Evolutionary conservation across 2,113 vertebrate species (phyloP), one percentile per base, ranked within the genome.

Genomic region (Perccottus glenii): DNA sequence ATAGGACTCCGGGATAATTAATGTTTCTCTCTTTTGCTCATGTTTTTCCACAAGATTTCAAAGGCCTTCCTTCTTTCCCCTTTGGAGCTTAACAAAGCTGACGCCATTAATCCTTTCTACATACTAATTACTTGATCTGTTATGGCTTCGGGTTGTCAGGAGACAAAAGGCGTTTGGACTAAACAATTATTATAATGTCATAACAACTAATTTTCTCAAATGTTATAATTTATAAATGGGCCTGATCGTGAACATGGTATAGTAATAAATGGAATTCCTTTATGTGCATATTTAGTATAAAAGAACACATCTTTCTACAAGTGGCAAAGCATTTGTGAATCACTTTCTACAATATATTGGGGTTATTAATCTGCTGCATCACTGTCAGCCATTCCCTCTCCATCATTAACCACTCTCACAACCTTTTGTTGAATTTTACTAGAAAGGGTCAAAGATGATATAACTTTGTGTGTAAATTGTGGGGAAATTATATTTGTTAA

Each of bases 41-140:
- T 11, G 19, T 75, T 65, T 77, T 77, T 42, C 50, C 51, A 14
- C 55, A 69, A 27, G 49, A 82, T 81, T 86, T 89, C 76, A 83
- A 64, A 84, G 73, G 53, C 58, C 10, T 62, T 66, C 11, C 46
- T 83, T 63, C 67, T 71, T 44, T 48, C 11, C 32, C 6, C 67
- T 35, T 66, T 60, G 12, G 42, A 71, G 49, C 36, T 55, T 55
- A 64, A 80, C 60, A 70, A 67, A 46, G 48, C 12, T 38, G 10
- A 38, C 68, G 50, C 33, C 57, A 67, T 76, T 79, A 78, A 81
- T 84, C 15, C 56, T 52, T 58, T 72, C 58, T 68, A 60, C 64
- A 74, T 61, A 53, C 62, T 70, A 72, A 81, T 76, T 75, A 67
- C 63, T 79, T 74, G 9, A 82, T 78, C 69, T 62, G 59, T 70